These are phyloP conservation scores for Andinoacara biseriatus DNA, from an alignment of 2,113 vertebrate species.

Conservation along the genomic window DNA sequence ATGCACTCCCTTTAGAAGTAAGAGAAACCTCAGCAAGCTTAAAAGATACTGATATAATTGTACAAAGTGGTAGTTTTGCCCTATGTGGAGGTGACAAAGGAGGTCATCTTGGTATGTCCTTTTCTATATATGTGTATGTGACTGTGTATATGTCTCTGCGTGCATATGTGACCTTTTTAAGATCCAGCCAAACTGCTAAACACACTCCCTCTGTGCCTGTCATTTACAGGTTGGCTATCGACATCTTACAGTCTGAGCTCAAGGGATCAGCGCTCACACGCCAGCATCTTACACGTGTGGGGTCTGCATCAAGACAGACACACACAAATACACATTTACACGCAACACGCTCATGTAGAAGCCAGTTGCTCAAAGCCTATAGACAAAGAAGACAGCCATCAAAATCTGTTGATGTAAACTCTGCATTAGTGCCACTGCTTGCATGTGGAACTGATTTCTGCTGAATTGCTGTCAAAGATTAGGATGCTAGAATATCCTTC, in stretches of 20 bases:
- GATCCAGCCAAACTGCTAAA: slow-evolving; percentile 81
- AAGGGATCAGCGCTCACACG: slow-evolving; percentile 45
- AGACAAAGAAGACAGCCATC: slow-evolving; percentile 24
- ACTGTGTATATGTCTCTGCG: slow-evolving; percentile 23
- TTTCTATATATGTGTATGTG: slow-evolving; percentile 5
- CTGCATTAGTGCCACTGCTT: slow-evolving; percentile 1
- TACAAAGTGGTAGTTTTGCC: background rate
- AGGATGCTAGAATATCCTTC: slow-evolving; percentile 12
- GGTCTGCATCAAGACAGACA: slow-evolving; percentile 5
- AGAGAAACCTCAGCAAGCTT: background rate
- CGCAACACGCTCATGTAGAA: background rate
- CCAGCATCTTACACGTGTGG: slow-evolving; percentile 27
- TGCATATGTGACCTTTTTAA: slow-evolving; percentile 80
- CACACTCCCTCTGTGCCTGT: slow-evolving; percentile 82
- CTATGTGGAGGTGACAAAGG: slow-evolving; percentile 24
- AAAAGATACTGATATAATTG: background rate
- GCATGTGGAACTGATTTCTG: slow-evolving; percentile 54
- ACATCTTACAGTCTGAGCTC: slow-evolving; percentile 72
- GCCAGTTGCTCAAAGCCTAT: background rate
- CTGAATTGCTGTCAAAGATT: slow-evolving; percentile 28
- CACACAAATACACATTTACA: slow-evolving; percentile 16
- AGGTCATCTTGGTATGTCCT: slow-evolving; percentile 10
- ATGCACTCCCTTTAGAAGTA: background rate
- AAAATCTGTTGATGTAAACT: slow-evolving; percentile 41
- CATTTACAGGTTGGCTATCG: slow-evolving; percentile 83